Base-by-base conservation (phyloP, 1,140 invertebrate species). In the Camponotus vicinus region DNA sequence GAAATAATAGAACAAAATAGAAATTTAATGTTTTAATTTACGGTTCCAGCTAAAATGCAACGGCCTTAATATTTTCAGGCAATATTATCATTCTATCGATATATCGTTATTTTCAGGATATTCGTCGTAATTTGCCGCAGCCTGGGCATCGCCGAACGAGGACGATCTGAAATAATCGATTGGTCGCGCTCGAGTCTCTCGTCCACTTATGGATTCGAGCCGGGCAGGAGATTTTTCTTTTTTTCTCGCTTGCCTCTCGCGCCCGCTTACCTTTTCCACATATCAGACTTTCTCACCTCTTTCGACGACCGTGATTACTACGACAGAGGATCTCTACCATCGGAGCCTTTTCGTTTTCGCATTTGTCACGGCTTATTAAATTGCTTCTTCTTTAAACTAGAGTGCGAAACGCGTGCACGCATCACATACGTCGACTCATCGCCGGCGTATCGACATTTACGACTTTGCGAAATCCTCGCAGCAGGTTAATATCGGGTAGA, bases 201-300 rank as follows among this genome's bases (percentile, higher is more conserved):
- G 80, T 91, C 92, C 92, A 92, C 92, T 94, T 93, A 93, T 83
- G 89, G 84, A 93, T 94, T 92, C 92, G 93, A 88, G 83, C 64
- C 90, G 91, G 92, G 87, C 92, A 82, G 85, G 82, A 86, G 89
- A 89, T 92, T 91, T 93, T 52, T 52, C 49, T 52, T 93, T 93
- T 92, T 93, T 92, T 88, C 80, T 85, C 73, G 75, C 80, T 77
- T 78, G 63, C 88, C 77, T 83, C 82, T 79, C 55, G 77, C 13
- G 59, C 15, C 13, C 64, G 64, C 37, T 85, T 70, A 67, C 86
- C 76, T 91, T 87, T 76, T 89, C 63, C 87, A 69, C 57, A 80
- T 61, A 83, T 88, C 85, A 63, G 70, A 85, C 88, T 90, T 89
- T 89, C 90, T 85, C 90, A 83, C 89, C 87, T 86, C 73, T 77